These are phyloP conservation scores for Serranochromis macrocephalus DNA, from an alignment of 2,113 vertebrate species.

Conservation along the genomic window DNA sequence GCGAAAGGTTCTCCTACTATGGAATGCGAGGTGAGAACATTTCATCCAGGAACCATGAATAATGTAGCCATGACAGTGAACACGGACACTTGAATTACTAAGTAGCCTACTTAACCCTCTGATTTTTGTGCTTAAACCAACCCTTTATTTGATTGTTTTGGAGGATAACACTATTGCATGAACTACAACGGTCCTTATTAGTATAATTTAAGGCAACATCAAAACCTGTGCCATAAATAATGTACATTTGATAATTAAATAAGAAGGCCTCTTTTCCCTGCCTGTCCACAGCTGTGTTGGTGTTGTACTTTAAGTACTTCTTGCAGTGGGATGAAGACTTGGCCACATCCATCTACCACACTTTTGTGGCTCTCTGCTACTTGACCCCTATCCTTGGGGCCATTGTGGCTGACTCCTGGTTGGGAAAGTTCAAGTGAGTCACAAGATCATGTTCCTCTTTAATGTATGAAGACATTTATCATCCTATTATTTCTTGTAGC, in stretches of 20 bases:
- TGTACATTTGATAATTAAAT: background rate
- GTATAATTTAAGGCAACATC: background rate
- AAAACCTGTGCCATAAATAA: background rate
- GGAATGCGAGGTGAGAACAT: conserved; percentile 85
- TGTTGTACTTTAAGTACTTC: conserved; percentile 88
- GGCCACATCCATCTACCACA: conserved; percentile 87
- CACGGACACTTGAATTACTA: background rate
- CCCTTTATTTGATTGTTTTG: background rate
- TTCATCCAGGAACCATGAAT: background rate
- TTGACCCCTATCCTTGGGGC: conserved; percentile 89
- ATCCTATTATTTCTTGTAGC: background rate
- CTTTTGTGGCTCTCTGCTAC: conserved; percentile 90
- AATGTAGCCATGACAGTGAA: background rate
- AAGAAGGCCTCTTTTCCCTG: background rate
- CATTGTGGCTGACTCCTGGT: conserved; percentile 89
- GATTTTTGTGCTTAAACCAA: background rate
- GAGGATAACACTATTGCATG: background rate
- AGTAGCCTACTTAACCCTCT: background rate
- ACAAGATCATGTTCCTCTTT: background rate
- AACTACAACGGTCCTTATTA: background rate
- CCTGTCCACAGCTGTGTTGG: conserved; percentile 78
- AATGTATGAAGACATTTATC: background rate
- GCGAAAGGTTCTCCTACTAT: conserved; percentile 97
- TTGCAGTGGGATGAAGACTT: conserved; percentile 79
- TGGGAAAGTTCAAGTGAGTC: conserved; percentile 94